Evolutionary conservation across 2,888 invertebrate genomes (phyloP).

Genomic region (Trissolcus japonicus): DNA sequence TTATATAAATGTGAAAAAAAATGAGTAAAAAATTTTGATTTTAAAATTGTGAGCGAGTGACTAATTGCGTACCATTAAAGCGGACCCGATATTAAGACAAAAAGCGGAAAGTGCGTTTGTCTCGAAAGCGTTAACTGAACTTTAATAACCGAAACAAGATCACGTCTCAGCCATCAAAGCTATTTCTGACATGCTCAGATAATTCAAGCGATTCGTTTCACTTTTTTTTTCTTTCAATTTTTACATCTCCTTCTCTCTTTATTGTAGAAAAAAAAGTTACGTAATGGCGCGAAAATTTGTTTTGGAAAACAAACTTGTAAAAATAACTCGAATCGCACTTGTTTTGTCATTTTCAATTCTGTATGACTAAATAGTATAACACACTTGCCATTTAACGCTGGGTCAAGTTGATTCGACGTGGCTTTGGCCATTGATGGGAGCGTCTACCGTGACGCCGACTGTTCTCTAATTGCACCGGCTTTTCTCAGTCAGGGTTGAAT

Average conservation of each 20-base stretch:
- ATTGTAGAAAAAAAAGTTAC: neutral
- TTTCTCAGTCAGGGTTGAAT: conserved; percentile 56
- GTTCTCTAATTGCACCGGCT: conserved; percentile 46
- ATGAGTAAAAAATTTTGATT: too few species aligned
- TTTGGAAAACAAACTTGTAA: neutral
- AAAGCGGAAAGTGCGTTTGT: too few species aligned
- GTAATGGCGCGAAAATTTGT: neutral
- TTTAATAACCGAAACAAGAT: conserved; percentile 5
- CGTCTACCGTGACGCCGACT: conserved; percentile 46
- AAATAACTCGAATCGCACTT: conserved; percentile 1
- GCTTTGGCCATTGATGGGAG: conserved; percentile 56
- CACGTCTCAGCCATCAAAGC: conserved; percentile 10
- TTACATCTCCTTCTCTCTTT: neutral
- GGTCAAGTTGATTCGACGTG: conserved; percentile 42
- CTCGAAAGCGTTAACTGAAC: conserved; percentile 1
- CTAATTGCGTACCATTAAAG: neutral
- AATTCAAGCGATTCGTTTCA: neutral
- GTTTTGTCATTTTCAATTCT: conserved; percentile 2
- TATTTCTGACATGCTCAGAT: conserved; percentile 11
- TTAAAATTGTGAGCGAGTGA: too few species aligned
- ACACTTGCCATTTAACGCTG: conserved; percentile 42
- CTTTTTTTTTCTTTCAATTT: too few species aligned
- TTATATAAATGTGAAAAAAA: too few species aligned
- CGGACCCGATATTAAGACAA: too few species aligned
- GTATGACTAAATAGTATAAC: neutral